Conservation (phyloP, 2,888 invertebrate species). For the Merodon equestris region DNA sequence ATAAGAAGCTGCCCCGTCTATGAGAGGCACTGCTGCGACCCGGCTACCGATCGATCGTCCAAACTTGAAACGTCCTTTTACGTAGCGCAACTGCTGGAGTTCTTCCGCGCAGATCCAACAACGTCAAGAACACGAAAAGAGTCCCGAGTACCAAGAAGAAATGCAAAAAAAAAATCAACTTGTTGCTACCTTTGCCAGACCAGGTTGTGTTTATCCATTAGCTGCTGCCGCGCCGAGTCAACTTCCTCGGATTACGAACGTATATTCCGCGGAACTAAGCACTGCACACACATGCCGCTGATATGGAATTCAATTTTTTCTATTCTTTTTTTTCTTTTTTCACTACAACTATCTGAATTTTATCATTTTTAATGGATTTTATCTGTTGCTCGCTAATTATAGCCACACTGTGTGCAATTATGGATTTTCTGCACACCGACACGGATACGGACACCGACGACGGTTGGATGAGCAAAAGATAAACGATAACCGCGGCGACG, state of each 20-base stretch:
- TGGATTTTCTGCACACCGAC: slow-evolving; percentile 33
- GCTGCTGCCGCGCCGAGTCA: slow-evolving; percentile 13
- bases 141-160: slow-evolving; percentile 15
- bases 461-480: too few species aligned
- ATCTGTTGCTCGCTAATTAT: slow-evolving; percentile 48
- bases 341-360: slow-evolving; percentile 39
- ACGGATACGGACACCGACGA: slow-evolving; percentile 22
- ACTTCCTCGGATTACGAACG: slow-evolving; percentile 7
- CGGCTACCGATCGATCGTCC: slow-evolving; percentile 43
- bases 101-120: slow-evolving; percentile 3
- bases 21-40: slow-evolving; percentile 22
- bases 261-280: neutral
- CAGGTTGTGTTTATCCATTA: slow-evolving; percentile 16
- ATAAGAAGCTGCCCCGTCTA: neutral
- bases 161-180: slow-evolving; percentile 52
- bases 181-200: slow-evolving; percentile 45
- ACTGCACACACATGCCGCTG: slow-evolving; percentile 13
- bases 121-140: neutral
- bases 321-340: neutral
- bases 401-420: slow-evolving; percentile 33
- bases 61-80: slow-evolving; percentile 44
- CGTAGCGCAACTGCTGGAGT: slow-evolving; percentile 17
- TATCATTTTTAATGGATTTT: slow-evolving; percentile 43
- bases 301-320: slow-evolving; percentile 1
- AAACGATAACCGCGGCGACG: too few species aligned